Conservation (phyloP, 2,888 invertebrate species). For the Yponomeuta cagnagella region DNA sequence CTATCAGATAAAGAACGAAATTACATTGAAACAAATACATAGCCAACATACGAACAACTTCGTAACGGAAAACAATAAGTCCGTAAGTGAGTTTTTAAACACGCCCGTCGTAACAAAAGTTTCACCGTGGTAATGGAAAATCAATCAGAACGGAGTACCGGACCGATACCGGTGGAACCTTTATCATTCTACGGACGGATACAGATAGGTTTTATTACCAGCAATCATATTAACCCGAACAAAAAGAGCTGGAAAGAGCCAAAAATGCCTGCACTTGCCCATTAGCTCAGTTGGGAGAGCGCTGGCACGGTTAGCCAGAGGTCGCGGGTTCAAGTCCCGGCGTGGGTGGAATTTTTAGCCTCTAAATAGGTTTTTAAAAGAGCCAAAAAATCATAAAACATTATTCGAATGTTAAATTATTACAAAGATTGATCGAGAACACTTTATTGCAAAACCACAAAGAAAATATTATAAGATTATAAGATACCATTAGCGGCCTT, state of each 20-base stretch:
- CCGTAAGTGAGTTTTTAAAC: constrained; percentile 28
- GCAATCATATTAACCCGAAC: too few species aligned
- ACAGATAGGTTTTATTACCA: not conserved
- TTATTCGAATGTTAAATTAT: too few species aligned
- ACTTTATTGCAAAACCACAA: too few species aligned
- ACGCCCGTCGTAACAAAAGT: constrained; percentile 25
- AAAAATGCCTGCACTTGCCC: not conserved
- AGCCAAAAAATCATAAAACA: too few species aligned
- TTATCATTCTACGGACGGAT: constrained; percentile 21
- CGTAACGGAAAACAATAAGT: not conserved
- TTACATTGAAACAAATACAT: not conserved
- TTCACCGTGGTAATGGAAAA: constrained; percentile 44
- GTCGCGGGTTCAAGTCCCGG: too few species aligned
- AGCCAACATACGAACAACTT: not conserved
- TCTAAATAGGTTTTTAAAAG: too few species aligned
- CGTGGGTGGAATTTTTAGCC: too few species aligned
- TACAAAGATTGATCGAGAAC: too few species aligned
- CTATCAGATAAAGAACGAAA: not conserved
- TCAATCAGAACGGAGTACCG: constrained; percentile 56
- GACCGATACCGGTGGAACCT: constrained; percentile 31
- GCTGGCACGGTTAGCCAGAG: too few species aligned
- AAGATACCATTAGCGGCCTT: too few species aligned
- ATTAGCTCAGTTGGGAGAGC: too few species aligned
- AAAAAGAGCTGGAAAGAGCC: not conserved
- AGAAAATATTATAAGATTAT: too few species aligned